Base-by-base conservation (phyloP, 2,113 vertebrate species). In the Ivindomyrus marchei region DNA sequence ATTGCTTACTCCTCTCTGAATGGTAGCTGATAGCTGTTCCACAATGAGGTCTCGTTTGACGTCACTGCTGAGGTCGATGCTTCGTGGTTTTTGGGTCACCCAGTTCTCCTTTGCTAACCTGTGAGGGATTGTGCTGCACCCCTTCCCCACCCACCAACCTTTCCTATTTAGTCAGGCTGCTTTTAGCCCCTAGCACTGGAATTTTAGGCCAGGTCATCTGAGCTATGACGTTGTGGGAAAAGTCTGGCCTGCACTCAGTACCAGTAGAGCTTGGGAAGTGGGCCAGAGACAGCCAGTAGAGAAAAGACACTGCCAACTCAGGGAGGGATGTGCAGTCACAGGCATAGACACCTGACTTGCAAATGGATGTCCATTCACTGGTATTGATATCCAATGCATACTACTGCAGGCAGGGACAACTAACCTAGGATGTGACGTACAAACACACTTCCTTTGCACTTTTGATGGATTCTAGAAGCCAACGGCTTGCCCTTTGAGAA, bases 101-200 rank as follows among this genome's bases (percentile, higher is more conserved):
- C n/a, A 70, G 62, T 70, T 70, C 62, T 70, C n/a, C 62, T 70
- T 70, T 70, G n/a, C 62, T 70, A 70, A 70, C 62, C 62, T 70
- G 62, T 70, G 62, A 70, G 62, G 27, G 62, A 31, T 46, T 24
- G 83, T 4, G 19, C 83, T 15, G 5, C 36, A 47, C 19, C 0
- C 42, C 21, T 47, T 42, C 39, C 6, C 45, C 45, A 46, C 19
- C 21, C 21, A 85, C 83, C 39, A 45, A 45, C 45, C 17, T 21
- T n/a, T 42, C 83, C 83, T 1, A 24, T 46, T 85, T 45, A 24
- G 42, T 9, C 21, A n/a, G 27, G 50, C n/a, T 36, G 13, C 85
- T 31, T 31, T 52, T 52, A 87, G 47, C 49, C 49, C n/a, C 10
- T 24, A 53, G 50, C 85, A 87, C 19, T 87, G 85, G 85, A 87